Percentiles rank a stretch among this genome's conserved stretches.
Evolutionary conservation across 2,797 vertebrate genomes (phyloP).

Genomic region (Phrynocephalus vlangalii): DNA sequence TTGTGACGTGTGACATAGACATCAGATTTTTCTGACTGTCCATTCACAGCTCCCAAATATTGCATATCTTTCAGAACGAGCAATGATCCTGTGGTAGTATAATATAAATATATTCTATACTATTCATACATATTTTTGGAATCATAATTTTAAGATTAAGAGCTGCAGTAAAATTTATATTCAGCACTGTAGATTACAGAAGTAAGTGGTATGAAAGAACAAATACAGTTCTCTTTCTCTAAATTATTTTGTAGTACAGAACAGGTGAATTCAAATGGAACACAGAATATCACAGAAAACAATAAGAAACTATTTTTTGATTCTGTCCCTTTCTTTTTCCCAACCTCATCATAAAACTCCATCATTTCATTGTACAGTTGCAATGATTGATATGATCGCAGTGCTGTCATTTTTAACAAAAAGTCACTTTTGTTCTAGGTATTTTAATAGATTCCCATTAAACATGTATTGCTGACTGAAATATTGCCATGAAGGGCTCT

Average conservation of each 20-base stretch:
- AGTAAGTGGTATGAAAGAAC: not conserved
- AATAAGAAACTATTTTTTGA: slow-evolving; percentile 59
- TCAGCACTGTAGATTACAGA: not conserved
- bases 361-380: slow-evolving; percentile 64
- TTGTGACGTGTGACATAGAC: not conserved
- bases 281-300: slow-evolving; percentile 53
- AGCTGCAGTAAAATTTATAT: not conserved
- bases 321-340: slow-evolving; percentile 63
- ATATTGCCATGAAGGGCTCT: slow-evolving; percentile 86
- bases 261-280: slow-evolving; percentile 58
- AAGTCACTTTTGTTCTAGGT: slow-evolving; percentile 83
- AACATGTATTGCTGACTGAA: slow-evolving; percentile 86
- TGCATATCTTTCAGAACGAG: not conserved
- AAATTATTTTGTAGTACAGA: slow-evolving; percentile 50
- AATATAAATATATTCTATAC: not conserved
- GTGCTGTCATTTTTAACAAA: slow-evolving; percentile 81
- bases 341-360: slow-evolving; percentile 48
- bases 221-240: slow-evolving; percentile 57
- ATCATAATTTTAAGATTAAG: not conserved
- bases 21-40: not conserved
- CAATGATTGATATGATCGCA: slow-evolving; percentile 83
- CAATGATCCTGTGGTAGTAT: not conserved
- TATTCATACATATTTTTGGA: slow-evolving; percentile 7
- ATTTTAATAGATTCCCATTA: slow-evolving; percentile 87
- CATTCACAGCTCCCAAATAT: not conserved